phyloP scores from a whole-genome alignment of 2,797 vertebrate species.

The Rhabdomys pumilio region DNA sequence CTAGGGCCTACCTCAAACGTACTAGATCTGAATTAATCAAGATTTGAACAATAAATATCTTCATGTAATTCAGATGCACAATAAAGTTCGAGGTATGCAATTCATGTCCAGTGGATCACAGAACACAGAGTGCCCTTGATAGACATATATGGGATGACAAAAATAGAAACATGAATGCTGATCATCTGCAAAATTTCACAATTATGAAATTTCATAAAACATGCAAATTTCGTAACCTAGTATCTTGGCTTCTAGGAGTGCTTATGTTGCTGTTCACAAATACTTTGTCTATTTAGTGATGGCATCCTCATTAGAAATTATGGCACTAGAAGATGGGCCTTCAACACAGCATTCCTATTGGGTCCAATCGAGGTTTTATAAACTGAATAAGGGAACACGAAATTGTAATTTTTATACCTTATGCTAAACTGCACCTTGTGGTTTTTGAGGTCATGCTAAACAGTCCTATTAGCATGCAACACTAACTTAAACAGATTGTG shows the following conservation, averaged over 20 bases:
- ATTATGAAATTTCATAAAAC: background rate
- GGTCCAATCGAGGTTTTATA: background rate
- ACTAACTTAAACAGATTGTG: constrained; percentile 69
- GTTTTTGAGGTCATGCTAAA: constrained; percentile 25
- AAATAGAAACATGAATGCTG: constrained; percentile 30
- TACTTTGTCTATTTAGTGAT: background rate
- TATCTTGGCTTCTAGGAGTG: background rate
- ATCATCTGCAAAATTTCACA: background rate
- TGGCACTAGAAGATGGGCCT: background rate
- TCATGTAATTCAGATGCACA: background rate
- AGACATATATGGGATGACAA: background rate
- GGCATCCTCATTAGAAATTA: background rate
- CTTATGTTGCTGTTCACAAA: background rate
- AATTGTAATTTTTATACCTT: constrained; percentile 53
- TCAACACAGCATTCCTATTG: background rate
- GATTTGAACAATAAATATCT: constrained; percentile 32
- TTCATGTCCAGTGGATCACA: background rate
- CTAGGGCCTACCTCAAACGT: background rate
- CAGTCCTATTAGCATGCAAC: constrained; percentile 41
- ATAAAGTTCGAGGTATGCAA: background rate
- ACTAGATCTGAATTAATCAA: background rate
- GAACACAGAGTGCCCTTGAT: background rate
- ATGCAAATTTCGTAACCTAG: constrained; percentile 50
- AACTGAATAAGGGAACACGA: background rate
- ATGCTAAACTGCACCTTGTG: background rate